Evolutionary conservation across 1,140 invertebrate genomes (phyloP), one percentile per base, ranked within the genome.

Genomic region (Parasteatoda tepidariorum): DNA sequence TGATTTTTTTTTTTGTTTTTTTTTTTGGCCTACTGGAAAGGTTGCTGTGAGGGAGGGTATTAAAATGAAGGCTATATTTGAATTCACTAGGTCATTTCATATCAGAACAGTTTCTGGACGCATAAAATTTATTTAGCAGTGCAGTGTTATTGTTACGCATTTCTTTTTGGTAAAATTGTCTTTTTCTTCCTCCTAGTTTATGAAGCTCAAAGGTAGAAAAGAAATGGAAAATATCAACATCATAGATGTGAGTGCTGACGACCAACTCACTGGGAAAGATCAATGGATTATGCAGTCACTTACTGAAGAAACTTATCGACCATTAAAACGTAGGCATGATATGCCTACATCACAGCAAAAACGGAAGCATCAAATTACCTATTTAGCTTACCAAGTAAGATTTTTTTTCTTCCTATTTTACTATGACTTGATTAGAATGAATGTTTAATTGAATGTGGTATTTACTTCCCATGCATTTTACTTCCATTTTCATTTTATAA

Each of bases 281-380:
- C 93, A 96, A 88, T 94, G 94, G 94, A 87, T 96, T 85, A 92
- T 94, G 0, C 96, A 95, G 86, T 92, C 93, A 0, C 87, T 97
- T 26, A 94, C 95, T 38, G 94, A 96, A 86, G 93, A 95, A 86
- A 91, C 67, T 89, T 90, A 68, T 89, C 90, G 89, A 89, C 87
- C 89, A 85, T 87, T 90, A 75, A 89, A 90, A 79, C 91, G 92
- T 83, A 91, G 89, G 75, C 91, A 91, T 41, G 88, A 88, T 26
- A 91, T 92, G 86, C 93, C 93, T 0, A 92, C 93, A 2, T 90
- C 90, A 18, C 93, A 93, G 86, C 93, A 94, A 84, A 92, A 92
- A 86, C 90, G 93, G 54, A 98, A 98, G 89, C 96, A 98, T 91
- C 97, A 98, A 90, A 98, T 98, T 85, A 98, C 96, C 3, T 98